phyloP scores from a whole-genome alignment of 2,888 invertebrate genomes.

The Apotomis capreana region DNA sequence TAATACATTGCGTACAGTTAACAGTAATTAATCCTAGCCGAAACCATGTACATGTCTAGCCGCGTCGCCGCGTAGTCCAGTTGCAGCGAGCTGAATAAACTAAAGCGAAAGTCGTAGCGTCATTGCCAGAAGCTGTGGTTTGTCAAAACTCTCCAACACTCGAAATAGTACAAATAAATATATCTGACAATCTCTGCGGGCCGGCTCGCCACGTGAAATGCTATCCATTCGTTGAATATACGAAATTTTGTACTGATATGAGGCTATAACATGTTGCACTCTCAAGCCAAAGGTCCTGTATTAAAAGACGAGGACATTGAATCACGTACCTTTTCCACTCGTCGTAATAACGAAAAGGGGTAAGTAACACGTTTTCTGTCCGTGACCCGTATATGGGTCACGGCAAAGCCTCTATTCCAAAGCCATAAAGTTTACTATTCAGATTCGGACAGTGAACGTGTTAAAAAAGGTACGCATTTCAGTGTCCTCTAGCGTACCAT shows the following conservation, averaged over 20 bases:
- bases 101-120: conserved; percentile 30
- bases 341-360: no score
- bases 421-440: no score
- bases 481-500: no score
- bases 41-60: conserved; percentile 53
- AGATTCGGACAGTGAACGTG: no score
- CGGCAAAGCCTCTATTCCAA: no score
- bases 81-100: conserved; percentile 14
- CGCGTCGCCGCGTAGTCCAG: conserved; percentile 4
- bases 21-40: conserved; percentile 52
- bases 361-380: no score
- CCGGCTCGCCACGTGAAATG: conserved; percentile 3
- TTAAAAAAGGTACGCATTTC: no score
- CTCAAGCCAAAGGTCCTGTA: no score
- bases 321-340: no score
- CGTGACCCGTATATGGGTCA: no score
- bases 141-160: conserved; percentile 32
- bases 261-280: not conserved
- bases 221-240: not conserved
- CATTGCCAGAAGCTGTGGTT: conserved; percentile 28
- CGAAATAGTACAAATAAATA: conserved; percentile 28
- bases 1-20: conserved; percentile 52
- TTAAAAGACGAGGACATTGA: no score
- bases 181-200: conserved; percentile 33
- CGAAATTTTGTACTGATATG: conserved; percentile 14